Evolutionary conservation across 1,140 invertebrate genomes (phyloP), one percentile per base, ranked within the genome.

Genomic region (Phymorhynchus buccinoides): DNA sequence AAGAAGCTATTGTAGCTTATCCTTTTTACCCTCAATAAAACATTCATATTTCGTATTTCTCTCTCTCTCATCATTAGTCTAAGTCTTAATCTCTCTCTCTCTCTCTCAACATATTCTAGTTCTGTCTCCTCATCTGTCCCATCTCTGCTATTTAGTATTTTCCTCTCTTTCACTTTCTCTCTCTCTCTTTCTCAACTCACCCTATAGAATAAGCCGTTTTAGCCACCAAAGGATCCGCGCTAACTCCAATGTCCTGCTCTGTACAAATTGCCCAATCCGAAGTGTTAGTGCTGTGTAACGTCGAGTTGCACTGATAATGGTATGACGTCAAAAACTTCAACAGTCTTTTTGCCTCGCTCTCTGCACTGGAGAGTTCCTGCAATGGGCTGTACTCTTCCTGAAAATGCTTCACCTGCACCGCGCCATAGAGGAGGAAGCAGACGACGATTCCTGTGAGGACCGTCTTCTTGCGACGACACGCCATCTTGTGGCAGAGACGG

Each of bases 321-420:
- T 92, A 90, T 12, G 89, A 87, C 27, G 90, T 90, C 37, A 93
- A 90, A 80, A 93, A 92, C 77, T 91, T 90, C 18, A 93, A 87
- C 32, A 93, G 85, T 66, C 92, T 77, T n/a, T 86, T 86, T 22
- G 91, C 91, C 73, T 93, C 92, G 87, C 89, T 92, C 35, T 90
- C 88, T 16, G 91, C 92, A 89, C 90, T 91, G 35, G 90, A 85
- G 37, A 93, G 84, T 30, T 90, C 90, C 79, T 90, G 89, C 41
- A 93, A 86, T 27, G 92, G 91, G 42, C 89, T 90, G 86, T 90
- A 93, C 22, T 88, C 88, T 37, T 91, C 88, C 73, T 89, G 89
- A 44, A 89, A 89, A 81, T 90, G 90, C n/a, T 86, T 89, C 44
- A 92, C 83, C 78, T 92, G 91, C 22, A 92, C 35, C 30, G 84